Evolutionary conservation across 1,140 invertebrate species (phyloP).

Genomic region (Thaumetopoea pityocampa): DNA sequence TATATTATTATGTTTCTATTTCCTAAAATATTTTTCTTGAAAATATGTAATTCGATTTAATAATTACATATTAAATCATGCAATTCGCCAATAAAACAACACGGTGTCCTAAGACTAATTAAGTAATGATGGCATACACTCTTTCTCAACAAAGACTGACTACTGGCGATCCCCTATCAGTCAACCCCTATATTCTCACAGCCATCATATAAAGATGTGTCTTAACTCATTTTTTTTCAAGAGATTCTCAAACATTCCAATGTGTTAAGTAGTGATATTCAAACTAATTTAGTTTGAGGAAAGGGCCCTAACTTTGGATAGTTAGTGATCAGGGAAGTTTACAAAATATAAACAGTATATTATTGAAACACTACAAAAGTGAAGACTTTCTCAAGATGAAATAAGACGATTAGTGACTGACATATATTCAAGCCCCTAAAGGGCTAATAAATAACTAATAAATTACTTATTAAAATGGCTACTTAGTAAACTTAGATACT

Average conservation of each 20-base stretch:
- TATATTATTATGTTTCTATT: too few relatives aligned
- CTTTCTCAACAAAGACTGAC: slow-evolving; percentile 18
- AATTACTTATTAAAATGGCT: too few relatives aligned
- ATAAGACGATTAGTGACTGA: too few relatives aligned
- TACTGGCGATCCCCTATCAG: slow-evolving; percentile 1
- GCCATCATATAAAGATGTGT: slow-evolving; percentile 9
- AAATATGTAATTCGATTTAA: too few relatives aligned
- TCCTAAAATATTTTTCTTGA: too few relatives aligned
- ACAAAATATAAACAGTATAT: too few relatives aligned
- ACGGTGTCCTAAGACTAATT: slow-evolving; percentile 5
- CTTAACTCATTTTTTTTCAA: slow-evolving; percentile 10
- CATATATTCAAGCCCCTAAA: too few relatives aligned
- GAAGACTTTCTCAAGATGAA: too few relatives aligned
- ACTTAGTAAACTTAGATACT: too few relatives aligned
- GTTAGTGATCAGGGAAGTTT: slow-evolving; percentile 9
- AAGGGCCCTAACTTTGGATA: neutral
- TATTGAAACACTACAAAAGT: too few relatives aligned
- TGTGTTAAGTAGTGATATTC: slow-evolving; percentile 14
- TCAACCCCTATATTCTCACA: neutral
- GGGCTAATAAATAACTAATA: too few relatives aligned
- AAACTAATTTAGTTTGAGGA: slow-evolving; percentile 11
- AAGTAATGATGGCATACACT: slow-evolving; percentile 6
- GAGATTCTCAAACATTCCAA: slow-evolving; percentile 28
- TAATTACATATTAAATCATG: too few relatives aligned
- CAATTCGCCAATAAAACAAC: neutral